A percentile compares a stretch with the other conserved stretches of the same genome.
Evolutionary conservation across 2,888 invertebrate genomes (phyloP).

Genomic region (Platerodrilus igneus): DNA sequence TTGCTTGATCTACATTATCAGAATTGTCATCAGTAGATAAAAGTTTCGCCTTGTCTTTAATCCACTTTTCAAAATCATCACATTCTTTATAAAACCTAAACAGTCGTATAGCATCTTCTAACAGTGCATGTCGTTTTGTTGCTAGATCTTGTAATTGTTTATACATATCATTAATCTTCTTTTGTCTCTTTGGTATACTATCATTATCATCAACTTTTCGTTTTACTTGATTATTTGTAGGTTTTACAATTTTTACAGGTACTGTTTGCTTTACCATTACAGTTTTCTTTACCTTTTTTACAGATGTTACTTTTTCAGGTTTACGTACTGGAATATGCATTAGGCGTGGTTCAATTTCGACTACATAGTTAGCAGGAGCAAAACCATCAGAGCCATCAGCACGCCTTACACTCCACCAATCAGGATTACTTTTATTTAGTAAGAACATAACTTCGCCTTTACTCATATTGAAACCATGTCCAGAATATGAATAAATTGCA

Average conservation of each 20-base stretch:
- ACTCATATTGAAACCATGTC: slow-evolving; percentile 85
- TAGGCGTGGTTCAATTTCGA: slow-evolving; percentile 84
- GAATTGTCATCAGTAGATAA: slow-evolving; percentile 75
- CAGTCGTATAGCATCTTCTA: slow-evolving; percentile 88
- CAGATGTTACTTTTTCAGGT: slow-evolving; percentile 74
- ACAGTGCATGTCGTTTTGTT: slow-evolving; percentile 70
- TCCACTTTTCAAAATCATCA: slow-evolving; percentile 97
- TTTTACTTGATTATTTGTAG: slow-evolving; percentile 43
- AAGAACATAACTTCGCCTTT: slow-evolving; percentile 91
- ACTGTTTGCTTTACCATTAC: slow-evolving; percentile 83
- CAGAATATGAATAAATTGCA: slow-evolving; percentile 84
- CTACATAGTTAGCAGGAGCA: slow-evolving; percentile 95
- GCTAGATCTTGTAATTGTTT: slow-evolving; percentile 76
- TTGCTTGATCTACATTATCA: slow-evolving; percentile 88
- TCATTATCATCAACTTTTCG: slow-evolving; percentile 57
- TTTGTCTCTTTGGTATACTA: slow-evolving; percentile 75
- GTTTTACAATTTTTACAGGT: slow-evolving; percentile 60
- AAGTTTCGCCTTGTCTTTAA: slow-evolving; percentile 90
- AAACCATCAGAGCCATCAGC: slow-evolving; percentile 91
- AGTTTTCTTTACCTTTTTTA: slow-evolving; percentile 85
- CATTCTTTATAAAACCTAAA: slow-evolving; percentile 95
- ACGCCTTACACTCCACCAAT: slow-evolving; percentile 98
- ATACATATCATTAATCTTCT: slow-evolving; percentile 76
- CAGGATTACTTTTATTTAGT: slow-evolving; percentile 90
- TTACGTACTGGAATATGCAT: slow-evolving; percentile 78